Base-by-base conservation (phyloP, 2,888 invertebrate species). In the Opisthograptis luteolata region DNA sequence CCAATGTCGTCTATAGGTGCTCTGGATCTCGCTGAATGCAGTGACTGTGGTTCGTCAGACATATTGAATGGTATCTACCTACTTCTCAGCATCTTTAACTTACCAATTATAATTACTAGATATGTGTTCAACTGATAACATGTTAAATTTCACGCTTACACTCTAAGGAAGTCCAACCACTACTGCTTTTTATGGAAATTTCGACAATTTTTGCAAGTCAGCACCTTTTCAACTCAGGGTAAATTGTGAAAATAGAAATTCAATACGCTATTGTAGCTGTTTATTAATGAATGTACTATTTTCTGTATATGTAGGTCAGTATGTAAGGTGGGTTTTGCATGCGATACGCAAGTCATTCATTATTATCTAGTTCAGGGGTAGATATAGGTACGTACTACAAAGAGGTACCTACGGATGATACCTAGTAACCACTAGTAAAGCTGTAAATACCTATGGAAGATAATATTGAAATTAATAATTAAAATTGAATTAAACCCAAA, bases 1-100 rank as follows among this genome's bases (percentile, higher is more conserved):
- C 79, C 83, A 14, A 64, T 62, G 57, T 71, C 66, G 47, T 84
- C 74, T 43, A 90, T 75, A 6, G 89, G 90, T 34, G 75, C 79
- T 69, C 90, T 76, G 32, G 87, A 90, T 62, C 89, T 68, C 2
- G 89, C 81, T 5, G 77, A 71, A 53, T 76, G 70, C 14, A 76
- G 56, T 4, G 79, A 73, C 59, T 67, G 75, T 7, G 62, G 47
- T 37, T 40, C 36, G 30, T 75, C 70, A 27, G 66, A 58, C 86
- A 87, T 87, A 17, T 54, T 57, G 4, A 20, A 20, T 13, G 9
- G 9, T 20, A 27, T 31, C 28, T 32, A n/a, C n/a, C n/a, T n/a
- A n/a, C n/a, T n/a, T n/a, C n/a, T n/a, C n/a, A n/a, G n/a, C n/a
- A n/a, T n/a, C n/a, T n/a, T n/a, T n/a, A n/a, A n/a, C n/a, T n/a